These are phyloP conservation scores for Drosophila demipolita DNA, from an alignment of 2,888 invertebrate genomes.

Conservation along the genomic window DNA sequence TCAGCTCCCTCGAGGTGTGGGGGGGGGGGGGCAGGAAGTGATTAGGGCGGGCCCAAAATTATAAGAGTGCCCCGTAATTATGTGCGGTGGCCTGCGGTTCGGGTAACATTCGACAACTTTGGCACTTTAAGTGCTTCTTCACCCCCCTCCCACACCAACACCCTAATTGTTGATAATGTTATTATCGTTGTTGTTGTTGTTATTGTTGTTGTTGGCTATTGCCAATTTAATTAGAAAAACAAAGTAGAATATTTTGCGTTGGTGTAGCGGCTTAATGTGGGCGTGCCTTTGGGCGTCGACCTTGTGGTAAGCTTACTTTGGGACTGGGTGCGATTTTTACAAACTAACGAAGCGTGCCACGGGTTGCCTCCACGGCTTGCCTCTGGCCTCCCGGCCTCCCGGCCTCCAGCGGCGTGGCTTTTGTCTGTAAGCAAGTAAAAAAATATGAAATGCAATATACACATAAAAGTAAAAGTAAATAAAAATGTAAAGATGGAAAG, in stretches of 20 bases:
- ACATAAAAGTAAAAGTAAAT: slow-evolving; percentile 6
- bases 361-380: slow-evolving; percentile 55
- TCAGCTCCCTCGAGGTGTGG: background rate
- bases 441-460: slow-evolving; percentile 41
- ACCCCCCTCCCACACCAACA: background rate
- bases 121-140: slow-evolving; percentile 74
- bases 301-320: slow-evolving; percentile 16
- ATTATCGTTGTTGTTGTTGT: background rate
- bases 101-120: slow-evolving; percentile 53
- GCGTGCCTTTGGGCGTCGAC: slow-evolving; percentile 22
- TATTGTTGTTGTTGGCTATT: slow-evolving; percentile 47
- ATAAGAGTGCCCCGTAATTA: slow-evolving; percentile 55
- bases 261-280: slow-evolving; percentile 26
- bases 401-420: slow-evolving; percentile 27
- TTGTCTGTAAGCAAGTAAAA: slow-evolving; percentile 41
- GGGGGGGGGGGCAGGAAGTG: background rate
- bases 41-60: background rate
- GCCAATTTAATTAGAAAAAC: slow-evolving; percentile 78
- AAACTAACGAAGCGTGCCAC: slow-evolving; percentile 69
- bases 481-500: background rate
- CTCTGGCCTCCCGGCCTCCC: slow-evolving; percentile 43
- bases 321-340: background rate
- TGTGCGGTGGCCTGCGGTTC: slow-evolving; percentile 26
- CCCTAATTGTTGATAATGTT: background rate
- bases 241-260: slow-evolving; percentile 64